Evolutionary conservation across 2,113 vertebrate species (phyloP).

Genomic region (Nothobranchius furzeri): DNA sequence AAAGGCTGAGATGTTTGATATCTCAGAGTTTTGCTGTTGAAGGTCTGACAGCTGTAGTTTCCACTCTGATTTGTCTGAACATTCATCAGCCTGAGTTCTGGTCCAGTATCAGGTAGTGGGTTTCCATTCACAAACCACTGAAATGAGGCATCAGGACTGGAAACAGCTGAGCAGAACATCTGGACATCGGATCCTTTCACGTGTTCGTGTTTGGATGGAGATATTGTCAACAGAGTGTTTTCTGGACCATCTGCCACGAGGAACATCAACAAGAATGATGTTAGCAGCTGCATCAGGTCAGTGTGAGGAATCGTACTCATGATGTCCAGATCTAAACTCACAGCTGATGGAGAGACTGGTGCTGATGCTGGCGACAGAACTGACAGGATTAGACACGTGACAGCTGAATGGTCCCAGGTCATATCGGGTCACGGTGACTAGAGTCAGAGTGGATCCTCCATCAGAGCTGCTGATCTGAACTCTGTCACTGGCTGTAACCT

Average conservation of each 20-base stretch:
- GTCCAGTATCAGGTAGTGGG: background rate
- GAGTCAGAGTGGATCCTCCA: slow-evolving; percentile 36
- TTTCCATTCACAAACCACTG: slow-evolving; percentile 39
- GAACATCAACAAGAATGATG: background rate
- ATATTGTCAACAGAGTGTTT: background rate
- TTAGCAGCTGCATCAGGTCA: too few relatives aligned
- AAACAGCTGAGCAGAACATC: slow-evolving; percentile 56
- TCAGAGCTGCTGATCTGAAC: slow-evolving; percentile 48
- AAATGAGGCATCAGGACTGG: slow-evolving; percentile 51
- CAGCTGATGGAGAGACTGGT: slow-evolving; percentile 13
- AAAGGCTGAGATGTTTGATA: slow-evolving; percentile 30
- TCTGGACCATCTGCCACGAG: slow-evolving; percentile 47
- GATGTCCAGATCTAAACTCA: background rate
- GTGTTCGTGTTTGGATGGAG: slow-evolving; percentile 3
- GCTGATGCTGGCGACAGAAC: slow-evolving; percentile 8
- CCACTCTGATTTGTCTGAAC: slow-evolving; percentile 52
- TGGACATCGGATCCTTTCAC: slow-evolving; percentile 36
- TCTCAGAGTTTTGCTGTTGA: slow-evolving; percentile 55
- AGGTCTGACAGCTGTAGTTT: slow-evolving; percentile 60
- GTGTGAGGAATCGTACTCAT: too few relatives aligned
- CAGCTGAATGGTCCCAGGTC: slow-evolving; percentile 47
- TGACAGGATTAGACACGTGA: slow-evolving; percentile 26
- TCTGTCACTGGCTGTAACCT: slow-evolving; percentile 46
- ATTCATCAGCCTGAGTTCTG: background rate
- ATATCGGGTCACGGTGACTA: slow-evolving; percentile 48